These are phyloP conservation scores for Embiotoca jacksoni DNA, from an alignment of 2,113 vertebrate genomes.

Conservation along the genomic window DNA sequence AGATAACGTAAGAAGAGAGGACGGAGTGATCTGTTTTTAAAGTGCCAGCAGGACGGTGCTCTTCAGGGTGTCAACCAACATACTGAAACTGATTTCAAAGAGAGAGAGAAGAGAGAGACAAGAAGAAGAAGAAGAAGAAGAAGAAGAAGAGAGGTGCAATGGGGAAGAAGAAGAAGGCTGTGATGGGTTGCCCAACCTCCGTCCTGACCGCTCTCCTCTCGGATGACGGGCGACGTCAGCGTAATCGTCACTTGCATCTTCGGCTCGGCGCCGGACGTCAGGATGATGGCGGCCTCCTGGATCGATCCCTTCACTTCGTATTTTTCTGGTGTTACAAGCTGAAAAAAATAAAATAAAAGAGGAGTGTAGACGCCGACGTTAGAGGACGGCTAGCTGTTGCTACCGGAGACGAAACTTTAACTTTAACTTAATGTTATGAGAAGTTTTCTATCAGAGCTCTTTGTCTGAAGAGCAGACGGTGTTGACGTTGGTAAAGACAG, in stretches of 20 bases:
- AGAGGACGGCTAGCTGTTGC: no score
- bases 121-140: conserved; percentile 54
- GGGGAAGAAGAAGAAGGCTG: conserved; percentile 28
- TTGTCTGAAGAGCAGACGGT: no score
- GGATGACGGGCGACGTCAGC: conserved; percentile 95
- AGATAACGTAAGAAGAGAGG: conserved; percentile 15
- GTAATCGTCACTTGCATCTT: conserved; percentile 99
- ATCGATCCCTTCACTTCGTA: conserved; percentile 95
- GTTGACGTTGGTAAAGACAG: conserved; percentile 48
- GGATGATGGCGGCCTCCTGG: conserved; percentile 93
- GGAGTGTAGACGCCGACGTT: no score
- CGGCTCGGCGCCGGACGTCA: conserved; percentile 92
- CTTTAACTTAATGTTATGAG: no score
- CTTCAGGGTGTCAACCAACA: conserved; percentile 76
- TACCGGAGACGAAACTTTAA: no score
- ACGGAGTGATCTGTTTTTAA: not conserved
- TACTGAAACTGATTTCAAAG: conserved; percentile 73
- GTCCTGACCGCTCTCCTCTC: conserved; percentile 93
- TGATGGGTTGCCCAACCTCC: conserved; percentile 92
- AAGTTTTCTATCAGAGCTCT: no score
- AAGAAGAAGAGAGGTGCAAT: conserved; percentile 50
- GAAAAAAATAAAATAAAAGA: conserved; percentile 34
- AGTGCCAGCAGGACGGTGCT: conserved; percentile 85
- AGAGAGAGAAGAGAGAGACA: conserved; percentile 57
- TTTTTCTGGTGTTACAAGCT: conserved; percentile 97